These are phyloP conservation scores for Anguilla japonica DNA, from an alignment of 2,113 vertebrate genomes.

Conservation along the genomic window DNA sequence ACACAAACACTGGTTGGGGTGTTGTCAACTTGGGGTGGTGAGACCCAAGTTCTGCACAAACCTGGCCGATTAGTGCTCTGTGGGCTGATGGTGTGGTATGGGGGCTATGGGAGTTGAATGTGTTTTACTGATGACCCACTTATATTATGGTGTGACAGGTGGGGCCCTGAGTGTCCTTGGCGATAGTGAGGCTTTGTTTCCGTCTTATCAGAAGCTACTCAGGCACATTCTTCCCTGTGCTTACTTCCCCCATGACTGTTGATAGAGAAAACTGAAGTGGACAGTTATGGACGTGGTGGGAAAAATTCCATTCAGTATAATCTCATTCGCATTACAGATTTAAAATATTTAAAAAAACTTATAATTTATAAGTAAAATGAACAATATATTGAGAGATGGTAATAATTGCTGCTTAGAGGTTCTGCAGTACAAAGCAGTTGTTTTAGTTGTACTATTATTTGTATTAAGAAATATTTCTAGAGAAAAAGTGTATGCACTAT, in stretches of 20 bases:
- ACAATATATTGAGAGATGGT: neutral
- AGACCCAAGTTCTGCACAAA: neutral
- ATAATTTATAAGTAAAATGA: too few relatives aligned
- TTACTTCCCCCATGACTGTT: neutral
- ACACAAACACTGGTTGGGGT: neutral
- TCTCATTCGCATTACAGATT: neutral
- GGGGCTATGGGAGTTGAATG: slow-evolving; percentile 7
- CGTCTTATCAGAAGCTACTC: neutral
- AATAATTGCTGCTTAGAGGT: neutral
- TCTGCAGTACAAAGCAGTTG: neutral
- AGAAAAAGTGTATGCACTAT: too few relatives aligned
- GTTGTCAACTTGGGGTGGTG: neutral
- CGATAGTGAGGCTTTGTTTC: neutral
- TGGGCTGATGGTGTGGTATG: slow-evolving; percentile 1
- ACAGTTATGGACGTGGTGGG: neutral
- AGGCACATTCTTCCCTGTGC: neutral
- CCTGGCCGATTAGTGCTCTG: neutral
- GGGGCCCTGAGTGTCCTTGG: neutral
- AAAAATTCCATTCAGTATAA: neutral
- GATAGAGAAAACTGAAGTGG: neutral
- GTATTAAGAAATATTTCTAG: neutral
- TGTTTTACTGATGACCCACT: slow-evolving; percentile 16
- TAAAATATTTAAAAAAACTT: neutral
- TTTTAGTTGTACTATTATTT: neutral
- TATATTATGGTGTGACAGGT: neutral